Conservation (phyloP, 1,140 invertebrate genomes). For the Drosophila insularis region DNA sequence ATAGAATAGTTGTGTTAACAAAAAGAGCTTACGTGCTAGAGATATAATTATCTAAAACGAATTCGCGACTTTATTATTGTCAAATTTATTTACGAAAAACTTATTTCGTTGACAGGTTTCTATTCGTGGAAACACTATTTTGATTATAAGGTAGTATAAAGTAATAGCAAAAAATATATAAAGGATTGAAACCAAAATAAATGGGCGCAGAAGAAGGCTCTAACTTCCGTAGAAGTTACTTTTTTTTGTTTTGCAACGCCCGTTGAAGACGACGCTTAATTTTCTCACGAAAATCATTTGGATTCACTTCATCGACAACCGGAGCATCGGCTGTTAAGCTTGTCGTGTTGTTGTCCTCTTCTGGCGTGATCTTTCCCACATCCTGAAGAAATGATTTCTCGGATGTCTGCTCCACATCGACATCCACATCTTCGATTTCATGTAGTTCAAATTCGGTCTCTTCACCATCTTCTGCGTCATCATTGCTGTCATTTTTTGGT, state of each 20-base stretch:
- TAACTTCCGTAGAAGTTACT: conserved; percentile 40
- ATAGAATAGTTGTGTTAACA: neutral
- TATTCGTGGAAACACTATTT: neutral
- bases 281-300: conserved; percentile 78
- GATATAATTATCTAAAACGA: neutral
- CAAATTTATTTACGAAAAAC: conserved; percentile 10
- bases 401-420: conserved; percentile 19
- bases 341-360: conserved; percentile 15
- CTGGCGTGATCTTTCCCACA: neutral
- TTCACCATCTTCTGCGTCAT: conserved; percentile 29
- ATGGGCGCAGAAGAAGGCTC: neutral
- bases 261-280: conserved; percentile 74
- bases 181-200: conserved; percentile 6
- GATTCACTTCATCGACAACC: conserved; percentile 37
- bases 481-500: conserved; percentile 4
- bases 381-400: conserved; percentile 8
- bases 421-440: conserved; percentile 46
- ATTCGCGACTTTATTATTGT: conserved; percentile 12
- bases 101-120: conserved; percentile 1
- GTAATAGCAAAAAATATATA: conserved; percentile 18
- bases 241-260: conserved; percentile 74
- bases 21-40: conserved; percentile 1
- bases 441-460: conserved; percentile 42
- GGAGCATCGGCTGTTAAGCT: neutral
- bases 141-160: conserved; percentile 7